phyloP scores from a whole-genome alignment of 1,140 invertebrate genomes.

The Drosophila fuyamai region DNA sequence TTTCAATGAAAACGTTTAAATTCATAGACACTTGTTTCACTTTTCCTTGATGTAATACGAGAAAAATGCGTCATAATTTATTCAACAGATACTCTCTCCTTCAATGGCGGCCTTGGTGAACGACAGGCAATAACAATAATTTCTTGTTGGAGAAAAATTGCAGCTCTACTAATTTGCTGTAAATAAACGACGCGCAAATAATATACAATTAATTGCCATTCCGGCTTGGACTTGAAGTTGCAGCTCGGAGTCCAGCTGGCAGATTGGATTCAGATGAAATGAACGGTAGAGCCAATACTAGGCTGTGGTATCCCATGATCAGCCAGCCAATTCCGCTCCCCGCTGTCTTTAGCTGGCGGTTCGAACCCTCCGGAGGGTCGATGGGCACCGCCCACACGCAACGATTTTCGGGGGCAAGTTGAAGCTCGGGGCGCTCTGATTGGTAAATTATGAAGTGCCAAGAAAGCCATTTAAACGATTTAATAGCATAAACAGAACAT shows the following conservation, averaged over 20 bases:
- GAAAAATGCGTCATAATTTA: constrained; percentile 25
- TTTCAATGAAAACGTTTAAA: constrained; percentile 1
- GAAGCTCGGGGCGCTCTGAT: constrained; percentile 74
- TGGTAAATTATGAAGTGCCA: constrained; percentile 83
- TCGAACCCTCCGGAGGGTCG: constrained; percentile 40
- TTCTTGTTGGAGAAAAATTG: constrained; percentile 78
- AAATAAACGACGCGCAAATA: constrained; percentile 80
- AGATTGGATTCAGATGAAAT: constrained; percentile 40
- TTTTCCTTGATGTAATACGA: constrained; percentile 32
- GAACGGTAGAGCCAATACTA: constrained; percentile 10
- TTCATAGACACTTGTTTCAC: constrained; percentile 15
- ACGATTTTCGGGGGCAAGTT: constrained; percentile 60
- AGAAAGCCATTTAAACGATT: constrained; percentile 81
- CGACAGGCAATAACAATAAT: constrained; percentile 74
- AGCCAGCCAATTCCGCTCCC: constrained; percentile 24
- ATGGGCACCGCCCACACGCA: constrained; percentile 77
- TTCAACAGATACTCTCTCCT: constrained; percentile 28
- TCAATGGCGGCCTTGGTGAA: constrained; percentile 31
- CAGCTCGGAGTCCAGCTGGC: constrained; percentile 41
- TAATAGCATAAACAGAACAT: constrained; percentile 75
- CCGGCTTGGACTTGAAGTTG: constrained; percentile 42
- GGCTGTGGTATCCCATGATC: constrained; percentile 29
- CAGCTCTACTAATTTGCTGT: constrained; percentile 77
- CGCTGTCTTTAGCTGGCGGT: constrained; percentile 39
- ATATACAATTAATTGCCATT: constrained; percentile 80